Percentiles rank a stretch among this genome's conserved stretches.
Conservation (phyloP, 1,140 invertebrate genomes). For the Campoletis sonorensis region DNA sequence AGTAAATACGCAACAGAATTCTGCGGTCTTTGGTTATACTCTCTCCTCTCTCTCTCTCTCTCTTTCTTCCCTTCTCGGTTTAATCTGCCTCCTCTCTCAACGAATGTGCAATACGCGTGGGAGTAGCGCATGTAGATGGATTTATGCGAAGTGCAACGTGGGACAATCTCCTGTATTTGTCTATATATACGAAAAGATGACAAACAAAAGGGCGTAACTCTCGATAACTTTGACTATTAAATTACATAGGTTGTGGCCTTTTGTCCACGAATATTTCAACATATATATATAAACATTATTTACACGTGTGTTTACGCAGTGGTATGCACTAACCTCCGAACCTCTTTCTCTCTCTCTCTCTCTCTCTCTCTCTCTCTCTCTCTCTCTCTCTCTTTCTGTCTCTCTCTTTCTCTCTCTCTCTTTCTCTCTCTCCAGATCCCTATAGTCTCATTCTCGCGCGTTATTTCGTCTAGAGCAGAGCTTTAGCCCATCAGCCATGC, state of each 20-base stretch:
- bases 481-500: background rate
- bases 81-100: no score
- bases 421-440: background rate
- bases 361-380: no score
- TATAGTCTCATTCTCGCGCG: background rate
- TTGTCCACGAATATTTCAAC: background rate
- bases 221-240: background rate
- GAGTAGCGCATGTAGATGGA: background rate
- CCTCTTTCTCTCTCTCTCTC: no score
- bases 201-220: background rate
- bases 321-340: background rate
- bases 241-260: background rate
- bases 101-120: background rate
- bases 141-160: background rate
- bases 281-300: background rate
- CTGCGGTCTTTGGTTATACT: background rate
- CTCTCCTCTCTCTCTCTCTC: background rate
- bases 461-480: background rate
- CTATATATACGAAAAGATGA: background rate
- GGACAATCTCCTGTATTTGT: background rate
- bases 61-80: background rate
- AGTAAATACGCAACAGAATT: background rate
- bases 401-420: no score
- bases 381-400: no score
- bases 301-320: slow-evolving; percentile 1